Percentiles rank a stretch among this genome's conserved stretches.
Evolutionary conservation across 53 echinoderm and acorn worm species (phyloP).

Genomic region (Echinarachnius parma): DNA sequence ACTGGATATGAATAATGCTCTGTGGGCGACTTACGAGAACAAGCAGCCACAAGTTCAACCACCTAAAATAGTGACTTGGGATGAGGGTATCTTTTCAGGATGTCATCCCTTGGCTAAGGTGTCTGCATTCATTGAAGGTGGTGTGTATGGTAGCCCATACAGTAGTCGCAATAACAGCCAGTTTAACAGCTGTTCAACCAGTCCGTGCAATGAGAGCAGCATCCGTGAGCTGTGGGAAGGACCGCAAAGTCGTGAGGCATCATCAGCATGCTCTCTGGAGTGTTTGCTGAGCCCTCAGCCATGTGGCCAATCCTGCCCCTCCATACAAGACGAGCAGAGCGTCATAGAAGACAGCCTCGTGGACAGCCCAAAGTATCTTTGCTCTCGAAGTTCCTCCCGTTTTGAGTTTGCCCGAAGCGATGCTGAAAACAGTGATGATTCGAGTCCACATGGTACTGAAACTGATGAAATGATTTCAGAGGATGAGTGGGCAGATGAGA

Average conservation of each 20-base stretch:
- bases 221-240: conserved; percentile 87
- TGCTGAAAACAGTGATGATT: conserved; percentile 65
- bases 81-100: conserved; percentile 57
- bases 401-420: conserved; percentile 96
- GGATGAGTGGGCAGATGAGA: conserved; percentile 84
- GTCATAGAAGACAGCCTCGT: conserved; percentile 89
- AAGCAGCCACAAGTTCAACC: conserved; percentile 64
- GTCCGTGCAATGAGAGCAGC: conserved; percentile 83
- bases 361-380: conserved; percentile 90
- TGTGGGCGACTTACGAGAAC: conserved; percentile 94
- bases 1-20: conserved; percentile 85
- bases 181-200: conserved; percentile 94
- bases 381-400: conserved; percentile 91
- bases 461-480: conserved; percentile 96
- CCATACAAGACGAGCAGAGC: conserved; percentile 75
- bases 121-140: conserved; percentile 86
- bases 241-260: conserved; percentile 44
- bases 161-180: conserved; percentile 96
- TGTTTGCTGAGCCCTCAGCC: conserved; percentile 58
- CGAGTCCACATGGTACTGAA: conserved; percentile 75
- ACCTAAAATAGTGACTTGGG: conserved; percentile 95
- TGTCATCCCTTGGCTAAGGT: conserved; percentile 56
- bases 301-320: conserved; percentile 9
- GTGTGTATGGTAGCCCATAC: conserved; percentile 98
- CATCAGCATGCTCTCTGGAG: conserved; percentile 57